phyloP scores from a whole-genome alignment of 1,140 invertebrate genomes.

The Littorina saxatilis region DNA sequence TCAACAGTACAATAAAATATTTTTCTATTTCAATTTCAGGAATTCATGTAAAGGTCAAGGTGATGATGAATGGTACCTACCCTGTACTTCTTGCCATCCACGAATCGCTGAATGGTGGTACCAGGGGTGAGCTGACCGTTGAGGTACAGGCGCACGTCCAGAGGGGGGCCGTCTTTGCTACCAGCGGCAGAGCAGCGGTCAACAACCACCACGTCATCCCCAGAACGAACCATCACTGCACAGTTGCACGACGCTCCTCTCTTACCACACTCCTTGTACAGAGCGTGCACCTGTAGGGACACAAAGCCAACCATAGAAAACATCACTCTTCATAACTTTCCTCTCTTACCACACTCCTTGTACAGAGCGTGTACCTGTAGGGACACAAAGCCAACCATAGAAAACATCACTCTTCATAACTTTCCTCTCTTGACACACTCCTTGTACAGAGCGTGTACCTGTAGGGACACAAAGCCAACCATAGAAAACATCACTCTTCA shows the following conservation, averaged over 20 bases:
- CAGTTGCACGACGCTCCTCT: conserved; percentile 64
- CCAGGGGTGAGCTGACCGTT: conserved; percentile 58
- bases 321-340: background rate
- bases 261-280: conserved; percentile 51
- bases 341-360: no score
- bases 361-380: no score
- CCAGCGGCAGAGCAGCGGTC: conserved; percentile 57
- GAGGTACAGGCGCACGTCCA: conserved; percentile 54
- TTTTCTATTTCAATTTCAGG: no score
- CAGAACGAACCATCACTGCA: conserved; percentile 62
- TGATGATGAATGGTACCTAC: conserved; percentile 46
- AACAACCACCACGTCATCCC: conserved; percentile 67
- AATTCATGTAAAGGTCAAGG: no score
- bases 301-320: background rate
- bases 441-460: no score
- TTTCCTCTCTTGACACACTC: no score
- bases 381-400: no score
- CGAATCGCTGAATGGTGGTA: conserved; percentile 45
- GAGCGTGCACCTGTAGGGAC: conserved; percentile 45
- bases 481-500: no score
- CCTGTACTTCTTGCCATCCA: conserved; percentile 52
- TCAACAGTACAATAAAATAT: no score
- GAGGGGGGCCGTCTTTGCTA: conserved; percentile 36
- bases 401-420: no score
- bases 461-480: no score